Base-by-base conservation (phyloP, 1,140 invertebrate species). In the Procambarus virginalis region DNA sequence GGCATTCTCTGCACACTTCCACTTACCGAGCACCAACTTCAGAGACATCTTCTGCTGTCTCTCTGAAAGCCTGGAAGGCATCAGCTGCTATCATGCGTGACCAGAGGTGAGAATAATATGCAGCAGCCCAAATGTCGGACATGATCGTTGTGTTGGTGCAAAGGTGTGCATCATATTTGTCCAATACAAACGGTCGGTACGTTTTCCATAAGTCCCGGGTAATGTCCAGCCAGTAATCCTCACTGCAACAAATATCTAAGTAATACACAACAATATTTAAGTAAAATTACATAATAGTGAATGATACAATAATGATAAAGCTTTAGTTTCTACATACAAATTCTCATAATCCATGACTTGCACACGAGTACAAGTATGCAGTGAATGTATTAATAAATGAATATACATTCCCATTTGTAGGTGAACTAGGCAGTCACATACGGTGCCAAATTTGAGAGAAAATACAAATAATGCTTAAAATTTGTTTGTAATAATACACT, bases 81-180 rank as follows among this genome's bases (percentile, higher is more conserved):
- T 99, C 98, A 2, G 98, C 97, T 1, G 98, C 98, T 60, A 98
- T 95, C 95, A 99, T 96, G 94, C 96, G 95, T 3, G 97, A 96
- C 97, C 97, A 98, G 6, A 93, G 92, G 82, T 93, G 91, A 5
- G 93, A 93, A 92, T 94, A 95, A 91, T 94, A 94, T 6, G 93
- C 93, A 51, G 94, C 94, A 48, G 93, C 93, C 92, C 93, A 93
- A 9, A 93, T 91, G 58, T 92, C 90, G n/a, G 93, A 76, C 90
- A 92, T 89, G 64, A 95, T 94, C 48, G 93, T 91, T 9, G 95
- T 95, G 93, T 98, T 97, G 0, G 96, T 96, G 92, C 97, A 97
- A 0, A 97, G 96, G 93, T 97, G 96, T 20, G 95, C 95, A 93
- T 98, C 96, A 75, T 96, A 95, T 93, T 97, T 96, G 86, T 97